Percentiles rank a stretch among this genome's conserved stretches.
These are phyloP conservation scores for Columba livia DNA, from an alignment of 2,113 vertebrate species.

Conservation along the genomic window DNA sequence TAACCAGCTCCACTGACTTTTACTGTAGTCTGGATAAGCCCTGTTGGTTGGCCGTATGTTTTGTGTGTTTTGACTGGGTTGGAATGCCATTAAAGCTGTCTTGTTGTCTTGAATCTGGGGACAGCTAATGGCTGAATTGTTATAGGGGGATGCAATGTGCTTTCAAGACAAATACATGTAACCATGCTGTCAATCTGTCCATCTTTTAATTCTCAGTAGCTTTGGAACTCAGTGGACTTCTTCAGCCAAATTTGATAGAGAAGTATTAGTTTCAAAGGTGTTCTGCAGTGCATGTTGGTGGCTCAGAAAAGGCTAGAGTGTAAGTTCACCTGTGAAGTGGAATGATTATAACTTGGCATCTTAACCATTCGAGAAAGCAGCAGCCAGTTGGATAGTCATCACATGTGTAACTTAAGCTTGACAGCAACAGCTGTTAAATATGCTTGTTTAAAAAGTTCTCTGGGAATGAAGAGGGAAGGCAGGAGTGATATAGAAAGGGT, in stretches of 20 bases:
- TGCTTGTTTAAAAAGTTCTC: background rate
- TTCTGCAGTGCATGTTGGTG: background rate
- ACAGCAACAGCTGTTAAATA: background rate
- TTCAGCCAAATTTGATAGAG: background rate
- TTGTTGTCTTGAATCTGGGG: background rate
- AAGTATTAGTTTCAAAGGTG: background rate
- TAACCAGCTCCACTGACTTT: background rate
- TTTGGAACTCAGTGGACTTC: background rate
- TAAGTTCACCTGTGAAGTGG: rapidly evolving
- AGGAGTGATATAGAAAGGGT: background rate
- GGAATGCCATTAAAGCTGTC: conserved; percentile 5
- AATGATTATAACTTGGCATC: background rate
- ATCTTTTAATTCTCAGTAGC: background rate
- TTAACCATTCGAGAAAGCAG: background rate
- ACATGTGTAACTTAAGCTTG: background rate
- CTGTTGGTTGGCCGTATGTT: background rate
- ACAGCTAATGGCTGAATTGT: background rate
- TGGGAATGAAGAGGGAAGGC: background rate
- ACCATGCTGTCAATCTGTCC: background rate
- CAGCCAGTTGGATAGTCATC: background rate
- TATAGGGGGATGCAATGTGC: background rate
- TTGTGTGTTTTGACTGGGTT: background rate
- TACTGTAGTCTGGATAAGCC: background rate
- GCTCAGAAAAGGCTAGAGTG: background rate
- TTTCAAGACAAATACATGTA: background rate